Base-by-base conservation (phyloP, 2,797 vertebrate genomes). In the Enteromius paludinosus region DNA sequence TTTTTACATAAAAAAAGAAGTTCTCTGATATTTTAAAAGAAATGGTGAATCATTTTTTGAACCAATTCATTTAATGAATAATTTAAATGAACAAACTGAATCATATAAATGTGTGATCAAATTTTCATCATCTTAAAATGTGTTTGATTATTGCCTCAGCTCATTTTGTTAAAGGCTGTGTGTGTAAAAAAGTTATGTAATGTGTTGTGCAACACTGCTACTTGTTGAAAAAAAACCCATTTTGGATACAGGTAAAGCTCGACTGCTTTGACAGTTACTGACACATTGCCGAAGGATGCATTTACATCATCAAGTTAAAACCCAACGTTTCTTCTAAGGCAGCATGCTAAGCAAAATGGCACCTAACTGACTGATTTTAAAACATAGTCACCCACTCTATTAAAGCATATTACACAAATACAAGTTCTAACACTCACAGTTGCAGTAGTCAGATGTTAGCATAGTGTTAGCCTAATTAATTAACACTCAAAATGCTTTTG, bases 351-450 rank as follows among this genome's bases (percentile, higher is more conserved):
- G 28, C 15, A 71, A 49, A 71, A 49, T 20, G 9, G 25, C 45
- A 49, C 14, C 4, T 28, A 18, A 47, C 23, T 1, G 23, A 70
- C 68, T 30, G 30, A 30, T 30, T 30, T 30, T 30, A 30, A 30
- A 70, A 28, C 41, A 25, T 4, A 18, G 23, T 47, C 15, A 47
- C 8, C 3, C 8, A 23, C 20, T 68, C 20, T 0, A 3, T 41
- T 43, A 41, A 66, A 66, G 5, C 41, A 25, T 14, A 43, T 2
- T 6, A 17, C 14, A 45, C 23, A 70, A 5, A 49, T 20, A 82
- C 59, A 81, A 62, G 71, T n/a, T 70, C n/a, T 52, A n/a, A 68
- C 33, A 25, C n/a, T 12, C 20, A 78, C 35, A 66, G 3, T 43
- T 30, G 38, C 38, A 47, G 49, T 5, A 49, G 9, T 33, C 25